Evolutionary conservation across 2,888 invertebrate genomes (phyloP).

Genomic region (Drosophila niveifrons): DNA sequence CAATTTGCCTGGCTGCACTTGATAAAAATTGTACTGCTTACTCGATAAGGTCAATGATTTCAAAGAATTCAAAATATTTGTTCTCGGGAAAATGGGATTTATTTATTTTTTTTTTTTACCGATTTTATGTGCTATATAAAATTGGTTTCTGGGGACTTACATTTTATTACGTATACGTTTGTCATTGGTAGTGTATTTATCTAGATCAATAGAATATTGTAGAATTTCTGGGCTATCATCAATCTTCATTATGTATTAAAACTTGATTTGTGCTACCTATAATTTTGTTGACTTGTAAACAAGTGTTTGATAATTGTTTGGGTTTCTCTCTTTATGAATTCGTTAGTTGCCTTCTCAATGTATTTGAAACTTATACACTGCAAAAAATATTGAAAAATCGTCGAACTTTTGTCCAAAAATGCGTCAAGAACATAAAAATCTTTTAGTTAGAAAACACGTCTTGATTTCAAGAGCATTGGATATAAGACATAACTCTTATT

Average conservation of each 20-base stretch:
- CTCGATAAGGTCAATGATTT: not conserved
- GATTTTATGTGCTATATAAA: too few relatives aligned
- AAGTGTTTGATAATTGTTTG: not conserved
- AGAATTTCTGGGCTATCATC: not conserved
- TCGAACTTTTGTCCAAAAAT: too few relatives aligned
- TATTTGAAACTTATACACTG: too few relatives aligned
- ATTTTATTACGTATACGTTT: not conserved
- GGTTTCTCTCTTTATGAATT: not conserved
- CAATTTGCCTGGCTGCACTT: not conserved
- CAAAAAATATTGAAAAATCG: too few relatives aligned
- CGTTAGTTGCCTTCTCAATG: too few relatives aligned
- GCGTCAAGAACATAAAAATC: too few relatives aligned
- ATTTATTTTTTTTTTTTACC: too few relatives aligned
- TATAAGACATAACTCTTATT: too few relatives aligned
- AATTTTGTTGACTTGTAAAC: not conserved
- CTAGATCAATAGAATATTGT: not conserved
- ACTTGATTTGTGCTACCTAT: conserved; percentile 2
- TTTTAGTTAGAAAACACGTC: too few relatives aligned
- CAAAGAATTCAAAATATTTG: not conserved
- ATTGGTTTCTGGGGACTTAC: not conserved
- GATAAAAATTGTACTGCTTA: not conserved
- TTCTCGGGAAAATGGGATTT: too few relatives aligned
- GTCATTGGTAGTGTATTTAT: not conserved
- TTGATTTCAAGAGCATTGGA: too few relatives aligned
- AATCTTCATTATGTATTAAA: conserved; percentile 2